These are phyloP conservation scores for Martes martes DNA, from an alignment of 2,113 vertebrate species.

Conservation along the genomic window DNA sequence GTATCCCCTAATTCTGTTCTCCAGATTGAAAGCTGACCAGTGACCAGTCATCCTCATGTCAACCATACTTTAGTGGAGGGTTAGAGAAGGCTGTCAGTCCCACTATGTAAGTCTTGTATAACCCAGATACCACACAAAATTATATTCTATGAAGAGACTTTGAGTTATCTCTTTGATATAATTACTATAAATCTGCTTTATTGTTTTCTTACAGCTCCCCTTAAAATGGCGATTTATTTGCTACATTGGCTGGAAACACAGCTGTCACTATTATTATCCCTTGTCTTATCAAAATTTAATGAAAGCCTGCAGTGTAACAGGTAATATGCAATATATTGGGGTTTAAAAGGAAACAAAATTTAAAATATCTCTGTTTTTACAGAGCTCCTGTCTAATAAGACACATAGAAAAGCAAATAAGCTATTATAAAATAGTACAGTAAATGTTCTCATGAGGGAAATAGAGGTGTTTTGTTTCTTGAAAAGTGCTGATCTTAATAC, in stretches of 20 bases:
- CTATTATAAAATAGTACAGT: background rate
- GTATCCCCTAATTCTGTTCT: background rate
- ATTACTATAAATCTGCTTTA: rapidly evolving
- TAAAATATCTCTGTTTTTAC: background rate
- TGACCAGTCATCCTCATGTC: background rate
- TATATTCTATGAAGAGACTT: background rate
- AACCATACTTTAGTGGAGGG: background rate
- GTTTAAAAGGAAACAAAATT: background rate
- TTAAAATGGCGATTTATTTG: background rate
- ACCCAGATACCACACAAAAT: background rate
- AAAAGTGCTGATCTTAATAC: background rate
- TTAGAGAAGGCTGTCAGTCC: rapidly evolving
- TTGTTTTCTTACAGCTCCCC: background rate
- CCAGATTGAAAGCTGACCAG: background rate
- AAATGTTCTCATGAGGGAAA: background rate
- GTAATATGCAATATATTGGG: background rate
- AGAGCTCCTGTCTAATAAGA: background rate
- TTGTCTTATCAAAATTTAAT: background rate
- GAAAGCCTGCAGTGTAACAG: background rate
- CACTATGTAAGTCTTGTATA: background rate
- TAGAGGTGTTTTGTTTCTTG: background rate
- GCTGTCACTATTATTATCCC: background rate
- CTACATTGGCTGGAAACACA: background rate
- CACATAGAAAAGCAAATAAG: background rate
- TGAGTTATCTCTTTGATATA: background rate